Percentiles rank a stretch among this genome's conserved stretches.
These are phyloP conservation scores for Acanthisitta chloris DNA, from an alignment of 2,113 vertebrate genomes.

Conservation along the genomic window DNA sequence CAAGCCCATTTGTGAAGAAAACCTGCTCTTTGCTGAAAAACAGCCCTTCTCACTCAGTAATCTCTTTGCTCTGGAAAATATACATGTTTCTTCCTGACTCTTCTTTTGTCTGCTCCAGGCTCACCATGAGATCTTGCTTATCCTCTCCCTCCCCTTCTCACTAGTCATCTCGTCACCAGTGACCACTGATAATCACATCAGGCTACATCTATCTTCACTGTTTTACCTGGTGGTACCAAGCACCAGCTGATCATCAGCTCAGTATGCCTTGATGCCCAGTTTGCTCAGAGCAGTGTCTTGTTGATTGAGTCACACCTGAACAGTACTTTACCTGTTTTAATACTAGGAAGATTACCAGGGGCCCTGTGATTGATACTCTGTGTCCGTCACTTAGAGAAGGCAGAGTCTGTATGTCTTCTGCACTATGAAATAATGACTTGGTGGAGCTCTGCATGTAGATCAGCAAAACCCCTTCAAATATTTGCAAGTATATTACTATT, in stretches of 20 bases:
- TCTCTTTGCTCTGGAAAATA: neutral
- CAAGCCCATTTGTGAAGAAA: neutral
- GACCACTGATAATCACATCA: neutral
- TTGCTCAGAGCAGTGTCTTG: neutral
- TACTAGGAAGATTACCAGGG: neutral
- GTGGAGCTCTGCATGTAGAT: neutral
- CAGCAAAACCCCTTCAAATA: neutral
- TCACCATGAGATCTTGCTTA: neutral
- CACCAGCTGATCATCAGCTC: neutral
- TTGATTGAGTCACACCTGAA: neutral
- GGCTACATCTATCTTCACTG: neutral
- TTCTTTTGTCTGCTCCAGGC: neutral
- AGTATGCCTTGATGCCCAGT: neutral
- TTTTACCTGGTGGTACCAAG: neutral
- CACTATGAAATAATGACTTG: neutral
- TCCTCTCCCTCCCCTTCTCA: neutral
- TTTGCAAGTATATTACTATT: neutral
- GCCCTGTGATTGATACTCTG: neutral
- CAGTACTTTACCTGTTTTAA: neutral
- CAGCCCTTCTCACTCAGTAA: neutral
- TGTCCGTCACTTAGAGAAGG: neutral
- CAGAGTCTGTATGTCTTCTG: neutral
- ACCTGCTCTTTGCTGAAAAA: neutral
- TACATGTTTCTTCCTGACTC: neutral
- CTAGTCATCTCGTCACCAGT: neutral